These are phyloP conservation scores for Apocrypta bakeri DNA, from an alignment of 1,140 invertebrate species.

Conservation along the genomic window DNA sequence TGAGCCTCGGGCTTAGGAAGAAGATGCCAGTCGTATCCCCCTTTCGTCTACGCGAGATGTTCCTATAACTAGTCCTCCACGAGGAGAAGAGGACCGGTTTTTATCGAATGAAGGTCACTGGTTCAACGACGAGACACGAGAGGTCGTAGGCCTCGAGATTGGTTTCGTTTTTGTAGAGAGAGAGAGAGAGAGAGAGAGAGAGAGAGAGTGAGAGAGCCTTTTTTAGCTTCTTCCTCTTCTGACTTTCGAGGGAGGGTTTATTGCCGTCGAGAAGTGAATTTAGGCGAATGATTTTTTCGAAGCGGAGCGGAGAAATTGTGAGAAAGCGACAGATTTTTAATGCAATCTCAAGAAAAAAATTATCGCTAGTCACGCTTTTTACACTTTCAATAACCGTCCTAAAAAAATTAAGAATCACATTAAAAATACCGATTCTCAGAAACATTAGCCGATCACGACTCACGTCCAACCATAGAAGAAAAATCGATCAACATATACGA, in stretches of 20 bases:
- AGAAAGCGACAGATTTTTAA: not conserved
- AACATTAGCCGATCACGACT: too few species aligned
- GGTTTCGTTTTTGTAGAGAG: constrained; percentile 30
- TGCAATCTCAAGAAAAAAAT: not conserved
- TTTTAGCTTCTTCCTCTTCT: constrained; percentile 61
- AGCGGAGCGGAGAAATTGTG: too few species aligned
- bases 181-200: too few species aligned
- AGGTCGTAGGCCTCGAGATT: constrained; percentile 24
- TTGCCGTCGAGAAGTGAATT: too few species aligned
- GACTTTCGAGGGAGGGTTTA: too few species aligned
- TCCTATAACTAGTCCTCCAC: constrained; percentile 33
- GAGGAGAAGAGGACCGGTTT: constrained; percentile 69
- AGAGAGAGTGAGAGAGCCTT: constrained; percentile 41
- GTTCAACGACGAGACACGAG: constrained; percentile 64
- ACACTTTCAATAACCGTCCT: not conserved
- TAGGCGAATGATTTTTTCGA: too few species aligned
- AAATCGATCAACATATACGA: too few species aligned
- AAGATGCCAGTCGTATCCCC: not conserved
- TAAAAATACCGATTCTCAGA: too few species aligned
- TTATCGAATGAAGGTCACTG: constrained; percentile 71
- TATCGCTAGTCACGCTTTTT: not conserved
- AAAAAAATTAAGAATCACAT: too few species aligned
- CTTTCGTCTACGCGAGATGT: constrained; percentile 38
- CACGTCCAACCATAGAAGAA: too few species aligned
- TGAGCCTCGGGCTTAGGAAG: not conserved